Percentiles rank a stretch among this genome's conserved stretches.
These are phyloP conservation scores for Burhinus oedicnemus DNA, from an alignment of 2,113 vertebrate species.

Conservation along the genomic window DNA sequence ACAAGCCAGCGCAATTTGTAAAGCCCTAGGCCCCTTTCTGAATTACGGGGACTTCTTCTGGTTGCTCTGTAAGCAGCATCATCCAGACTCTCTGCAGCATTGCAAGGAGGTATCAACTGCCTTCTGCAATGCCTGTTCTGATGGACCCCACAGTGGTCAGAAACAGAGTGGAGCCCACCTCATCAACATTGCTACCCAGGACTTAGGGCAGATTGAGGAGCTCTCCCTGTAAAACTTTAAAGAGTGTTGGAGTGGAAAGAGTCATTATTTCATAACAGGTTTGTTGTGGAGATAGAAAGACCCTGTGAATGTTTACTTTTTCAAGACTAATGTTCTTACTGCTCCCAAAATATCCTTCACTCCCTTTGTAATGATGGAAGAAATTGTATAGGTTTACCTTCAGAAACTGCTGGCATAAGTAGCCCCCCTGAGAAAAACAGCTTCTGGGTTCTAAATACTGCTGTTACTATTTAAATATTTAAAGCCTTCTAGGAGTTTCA, in stretches of 20 bases:
- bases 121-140: not conserved
- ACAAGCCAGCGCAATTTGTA: not conserved
- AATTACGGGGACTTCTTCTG: not conserved
- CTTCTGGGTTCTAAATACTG: not conserved
- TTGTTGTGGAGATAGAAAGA: not conserved
- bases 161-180: not conserved
- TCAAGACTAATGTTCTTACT: not conserved
- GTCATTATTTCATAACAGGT: not conserved
- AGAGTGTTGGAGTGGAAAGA: not conserved
- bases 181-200: not conserved
- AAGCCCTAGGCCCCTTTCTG: not conserved
- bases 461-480: not conserved
- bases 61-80: not conserved
- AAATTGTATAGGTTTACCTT: not conserved
- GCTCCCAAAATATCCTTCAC: not conserved
- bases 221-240: not conserved
- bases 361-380: not conserved
- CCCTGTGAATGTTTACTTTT: not conserved
- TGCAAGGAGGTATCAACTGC: not conserved
- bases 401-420: not conserved
- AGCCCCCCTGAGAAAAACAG: not conserved
- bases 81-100: not conserved
- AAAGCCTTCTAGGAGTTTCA: not conserved
- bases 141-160: not conserved
- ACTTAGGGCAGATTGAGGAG: not conserved